These are phyloP conservation scores for Brachyalestes nurse DNA, from an alignment of 2,797 vertebrate genomes.

Conservation along the genomic window DNA sequence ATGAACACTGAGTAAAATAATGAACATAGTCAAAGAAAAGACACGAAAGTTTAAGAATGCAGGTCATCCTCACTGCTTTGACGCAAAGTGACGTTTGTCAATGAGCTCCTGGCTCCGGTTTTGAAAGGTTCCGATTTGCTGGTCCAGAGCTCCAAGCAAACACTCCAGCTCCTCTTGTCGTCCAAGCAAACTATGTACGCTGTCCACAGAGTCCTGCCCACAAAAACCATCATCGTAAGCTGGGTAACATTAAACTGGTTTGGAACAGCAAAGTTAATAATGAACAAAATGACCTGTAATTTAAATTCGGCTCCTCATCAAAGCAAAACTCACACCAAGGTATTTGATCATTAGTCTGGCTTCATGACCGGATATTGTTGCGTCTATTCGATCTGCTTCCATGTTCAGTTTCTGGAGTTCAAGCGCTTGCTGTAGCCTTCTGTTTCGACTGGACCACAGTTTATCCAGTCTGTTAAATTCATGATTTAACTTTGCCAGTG, in stretches of 20 bases:
- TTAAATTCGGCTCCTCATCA: background rate
- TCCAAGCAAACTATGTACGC: slow-evolving; percentile 80
- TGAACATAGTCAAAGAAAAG: background rate
- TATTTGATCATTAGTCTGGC: slow-evolving; percentile 78
- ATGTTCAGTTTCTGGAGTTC: slow-evolving; percentile 82
- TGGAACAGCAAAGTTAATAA: background rate
- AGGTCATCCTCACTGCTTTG: slow-evolving; percentile 69
- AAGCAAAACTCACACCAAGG: slow-evolving; percentile 78
- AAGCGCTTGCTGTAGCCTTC: slow-evolving; percentile 76
- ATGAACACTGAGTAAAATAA: background rate
- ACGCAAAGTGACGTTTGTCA: slow-evolving; percentile 73
- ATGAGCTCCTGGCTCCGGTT: slow-evolving; percentile 74
- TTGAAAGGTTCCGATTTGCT: slow-evolving; percentile 69
- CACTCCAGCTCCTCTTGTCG: slow-evolving; percentile 83
- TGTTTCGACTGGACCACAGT: slow-evolving; percentile 74
- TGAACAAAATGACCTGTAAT: background rate
- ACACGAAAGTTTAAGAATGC: slow-evolving; percentile 49
- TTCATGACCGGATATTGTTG: slow-evolving; percentile 81
- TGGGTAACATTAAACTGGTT: slow-evolving; percentile 6
- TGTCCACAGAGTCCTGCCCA: slow-evolving; percentile 82
- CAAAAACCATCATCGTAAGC: slow-evolving; percentile 25
- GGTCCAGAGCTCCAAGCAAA: slow-evolving; percentile 77
- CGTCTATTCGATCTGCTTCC: slow-evolving; percentile 82
- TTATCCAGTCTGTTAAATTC: slow-evolving; percentile 74
- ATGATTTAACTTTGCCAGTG: slow-evolving; percentile 70